Base-by-base conservation (phyloP, 2,113 vertebrate genomes). In the Alaudala cheleensis region DNA sequence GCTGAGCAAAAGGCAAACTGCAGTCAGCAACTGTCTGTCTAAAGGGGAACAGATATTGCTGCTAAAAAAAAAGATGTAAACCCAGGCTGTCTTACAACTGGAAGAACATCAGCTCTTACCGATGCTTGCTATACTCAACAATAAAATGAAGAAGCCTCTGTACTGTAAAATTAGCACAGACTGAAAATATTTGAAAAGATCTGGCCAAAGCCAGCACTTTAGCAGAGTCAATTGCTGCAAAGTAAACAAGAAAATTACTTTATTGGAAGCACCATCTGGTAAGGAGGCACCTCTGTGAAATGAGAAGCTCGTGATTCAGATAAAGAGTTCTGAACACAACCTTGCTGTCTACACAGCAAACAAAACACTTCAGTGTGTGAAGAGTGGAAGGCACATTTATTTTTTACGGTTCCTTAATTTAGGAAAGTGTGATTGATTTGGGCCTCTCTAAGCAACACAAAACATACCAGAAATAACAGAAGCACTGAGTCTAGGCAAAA, bases 211-310 rank as follows among this genome's bases (percentile, higher is more conserved):
- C 54, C 67, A 85, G 61, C 81, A 47, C 66, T 80, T 62, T 50
- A 0, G 4, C 39, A 60, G 44, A 60, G 70, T 73, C 12, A 18
- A 47, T 45, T 74, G 60, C 82, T 73, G 64, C 79, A 74, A 66
- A 95, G 60, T 49, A 92, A 96, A 93, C 60, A 88, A 85, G 76
- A 90, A 88, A 83, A 92, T 86, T 31, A 77, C 71, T 86, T 88
- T 78, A 60, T 62, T 82, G 67, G 93, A 88, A 94, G 67, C 40
- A 77, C 65, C 71, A 80, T 72, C 76, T 91, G 78, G 78, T 77
- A 82, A 93, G 45, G 60, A 83, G 79, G 54, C 56, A 94, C 54
- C 66, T 62, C 58, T 44, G 58, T 47, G 62, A 90, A 77, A 67
- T 0, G 5, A 85, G 39, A 31, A 80, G 54, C 54, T 61, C 26